Evolutionary conservation across 2,113 vertebrate genomes (phyloP).

Genomic region (Prionailurus viverrinus): DNA sequence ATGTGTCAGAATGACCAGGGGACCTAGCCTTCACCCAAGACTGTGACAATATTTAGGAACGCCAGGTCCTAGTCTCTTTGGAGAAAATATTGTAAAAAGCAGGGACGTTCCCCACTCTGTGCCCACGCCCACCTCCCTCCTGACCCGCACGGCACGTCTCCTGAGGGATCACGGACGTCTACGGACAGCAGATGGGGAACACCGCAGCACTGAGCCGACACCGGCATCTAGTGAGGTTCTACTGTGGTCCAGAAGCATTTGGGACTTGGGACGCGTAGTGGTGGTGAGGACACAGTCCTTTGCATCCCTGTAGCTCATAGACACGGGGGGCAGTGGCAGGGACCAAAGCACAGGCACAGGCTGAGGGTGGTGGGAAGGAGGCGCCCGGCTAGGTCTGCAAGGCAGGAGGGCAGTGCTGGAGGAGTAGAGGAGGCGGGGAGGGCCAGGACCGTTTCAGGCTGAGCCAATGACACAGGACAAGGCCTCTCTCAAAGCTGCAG

Average conservation of each 20-base stretch:
- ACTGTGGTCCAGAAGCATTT: accelerated
- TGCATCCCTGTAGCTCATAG: neutral
- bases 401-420: neutral
- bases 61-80: accelerated
- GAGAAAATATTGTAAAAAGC: neutral
- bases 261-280: accelerated
- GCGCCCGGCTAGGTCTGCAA: neutral
- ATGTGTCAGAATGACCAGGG: neutral
- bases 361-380: neutral
- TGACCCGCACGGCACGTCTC: accelerated
- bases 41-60: accelerated
- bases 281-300: neutral
- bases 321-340: accelerated
- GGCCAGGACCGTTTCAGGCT: neutral
- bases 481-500: neutral
- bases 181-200: neutral
- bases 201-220: accelerated
- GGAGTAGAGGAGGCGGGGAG: accelerated
- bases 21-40: neutral
- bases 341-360: accelerated
- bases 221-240: accelerated
- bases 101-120: neutral
- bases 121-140: accelerated
- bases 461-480: accelerated
- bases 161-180: neutral